phyloP scores from a whole-genome alignment of 2,113 vertebrate genomes.

The Prochilodus magdalenae region DNA sequence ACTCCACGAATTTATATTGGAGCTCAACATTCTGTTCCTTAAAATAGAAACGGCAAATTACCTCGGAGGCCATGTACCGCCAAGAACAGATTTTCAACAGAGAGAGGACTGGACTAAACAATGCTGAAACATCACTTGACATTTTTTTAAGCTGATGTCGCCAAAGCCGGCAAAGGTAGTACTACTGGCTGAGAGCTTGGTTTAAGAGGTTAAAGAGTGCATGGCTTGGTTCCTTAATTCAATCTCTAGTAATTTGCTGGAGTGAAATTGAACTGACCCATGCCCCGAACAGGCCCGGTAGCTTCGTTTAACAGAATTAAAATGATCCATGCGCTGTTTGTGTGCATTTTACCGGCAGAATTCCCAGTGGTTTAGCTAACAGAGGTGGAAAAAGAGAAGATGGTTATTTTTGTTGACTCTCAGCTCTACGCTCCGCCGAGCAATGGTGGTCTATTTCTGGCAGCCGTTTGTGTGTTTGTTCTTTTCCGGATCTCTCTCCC shows the following conservation, averaged over 20 bases:
- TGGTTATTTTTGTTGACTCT: not conserved
- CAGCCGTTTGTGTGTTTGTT: conserved; percentile 1
- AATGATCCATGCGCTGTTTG: conserved; percentile 16
- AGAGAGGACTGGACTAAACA: not conserved
- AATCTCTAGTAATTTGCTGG: conserved; percentile 31
- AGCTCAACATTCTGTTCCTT: too few species aligned
- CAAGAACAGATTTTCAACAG: not conserved
- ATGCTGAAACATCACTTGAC: not conserved
- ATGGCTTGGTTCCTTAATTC: conserved; percentile 34
- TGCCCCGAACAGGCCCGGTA: not conserved
- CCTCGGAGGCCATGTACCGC: too few species aligned
- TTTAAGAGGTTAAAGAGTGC: not conserved
- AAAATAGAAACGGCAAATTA: too few species aligned
- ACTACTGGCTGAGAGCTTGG: not conserved
- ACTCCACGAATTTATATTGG: too few species aligned
- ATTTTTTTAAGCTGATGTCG: not conserved
- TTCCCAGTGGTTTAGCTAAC: conserved; percentile 1
- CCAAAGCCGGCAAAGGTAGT: not conserved
- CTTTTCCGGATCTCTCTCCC: not conserved
- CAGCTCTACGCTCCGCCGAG: not conserved
- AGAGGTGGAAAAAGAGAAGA: not conserved
- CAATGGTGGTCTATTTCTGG: not conserved
- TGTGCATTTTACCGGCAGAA: not conserved
- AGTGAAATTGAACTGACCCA: conserved; percentile 27
- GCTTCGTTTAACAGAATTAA: conserved; percentile 26